Evolutionary conservation across 1,140 invertebrate species (phyloP).

Genomic region (Diabrotica virgifera): DNA sequence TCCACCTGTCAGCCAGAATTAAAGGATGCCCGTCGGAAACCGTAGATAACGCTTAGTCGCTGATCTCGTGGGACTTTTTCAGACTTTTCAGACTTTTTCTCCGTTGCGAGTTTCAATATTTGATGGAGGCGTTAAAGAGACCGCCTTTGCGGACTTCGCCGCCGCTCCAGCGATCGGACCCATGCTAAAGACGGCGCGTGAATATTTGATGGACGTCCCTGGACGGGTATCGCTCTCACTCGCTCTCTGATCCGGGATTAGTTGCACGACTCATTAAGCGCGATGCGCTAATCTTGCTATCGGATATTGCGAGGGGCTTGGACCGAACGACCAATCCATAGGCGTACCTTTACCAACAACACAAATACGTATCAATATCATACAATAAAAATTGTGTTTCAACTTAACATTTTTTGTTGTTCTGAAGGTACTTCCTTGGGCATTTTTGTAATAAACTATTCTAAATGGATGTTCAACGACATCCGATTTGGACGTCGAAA

Average conservation of each 20-base stretch:
- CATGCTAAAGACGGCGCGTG: constrained; percentile 39
- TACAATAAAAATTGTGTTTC: too few relatives aligned
- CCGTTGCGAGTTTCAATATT: constrained; percentile 41
- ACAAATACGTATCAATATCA: too few relatives aligned
- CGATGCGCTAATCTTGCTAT: constrained; percentile 46
- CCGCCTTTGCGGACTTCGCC: constrained; percentile 19
- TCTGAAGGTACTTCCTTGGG: too few relatives aligned
- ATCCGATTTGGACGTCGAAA: too few relatives aligned
- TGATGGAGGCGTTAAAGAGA: constrained; percentile 30
- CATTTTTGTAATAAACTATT: too few relatives aligned
- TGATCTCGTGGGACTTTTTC: constrained; percentile 27
- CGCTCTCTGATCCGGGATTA: constrained; percentile 48
- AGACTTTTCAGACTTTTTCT: constrained; percentile 21
- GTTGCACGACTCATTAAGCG: constrained; percentile 50
- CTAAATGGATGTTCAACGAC: too few relatives aligned
- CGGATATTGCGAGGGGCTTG: constrained; percentile 42
- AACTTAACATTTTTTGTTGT: too few relatives aligned
- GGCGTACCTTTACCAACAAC: background rate
- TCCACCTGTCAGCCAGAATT: constrained; percentile 47
- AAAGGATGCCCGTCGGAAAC: constrained; percentile 41
- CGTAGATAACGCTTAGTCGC: constrained; percentile 41
- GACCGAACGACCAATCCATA: background rate
- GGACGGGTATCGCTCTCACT: constrained; percentile 43
- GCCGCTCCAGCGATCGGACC: constrained; percentile 17
- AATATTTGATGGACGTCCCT: constrained; percentile 45